Percentiles rank a stretch among this genome's conserved stretches.
Evolutionary conservation across 2,113 vertebrate genomes (phyloP).

Genomic region (Pao palembangensis): DNA sequence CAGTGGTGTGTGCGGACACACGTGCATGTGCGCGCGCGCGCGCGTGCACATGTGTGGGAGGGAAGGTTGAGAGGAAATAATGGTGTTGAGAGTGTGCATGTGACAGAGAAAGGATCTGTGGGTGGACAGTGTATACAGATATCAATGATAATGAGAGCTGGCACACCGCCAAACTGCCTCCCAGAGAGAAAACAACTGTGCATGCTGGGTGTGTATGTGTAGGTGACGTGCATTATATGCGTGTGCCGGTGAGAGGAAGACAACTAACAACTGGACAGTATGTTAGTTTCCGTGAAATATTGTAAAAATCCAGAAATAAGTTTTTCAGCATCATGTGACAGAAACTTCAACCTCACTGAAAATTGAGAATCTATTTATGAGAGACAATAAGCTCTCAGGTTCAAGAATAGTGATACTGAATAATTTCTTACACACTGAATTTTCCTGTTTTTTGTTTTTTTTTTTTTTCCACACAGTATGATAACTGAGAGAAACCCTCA

Average conservation of each 20-base stretch:
- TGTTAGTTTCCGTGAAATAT: slow-evolving; percentile 1
- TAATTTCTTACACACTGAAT: too few relatives aligned
- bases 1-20: slow-evolving; percentile 17
- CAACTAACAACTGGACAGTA: background rate
- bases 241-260: slow-evolving; percentile 11
- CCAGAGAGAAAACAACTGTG: slow-evolving; percentile 65
- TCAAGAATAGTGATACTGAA: too few relatives aligned
- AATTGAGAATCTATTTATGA: too few relatives aligned
- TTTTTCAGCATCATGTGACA: background rate
- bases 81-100: slow-evolving; percentile 42
- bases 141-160: slow-evolving; percentile 73
- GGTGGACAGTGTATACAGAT: slow-evolving; percentile 58
- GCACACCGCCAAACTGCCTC: slow-evolving; percentile 65
- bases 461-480: too few relatives aligned
- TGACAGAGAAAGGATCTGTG: slow-evolving; percentile 36
- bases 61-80: slow-evolving; percentile 5
- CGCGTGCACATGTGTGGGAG: slow-evolving; percentile 6
- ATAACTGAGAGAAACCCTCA: too few relatives aligned
- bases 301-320: background rate
- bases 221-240: slow-evolving; percentile 16
- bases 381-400: too few relatives aligned
- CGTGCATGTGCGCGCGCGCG: slow-evolving; percentile 17
- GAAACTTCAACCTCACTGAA: too few relatives aligned
- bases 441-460: too few relatives aligned
- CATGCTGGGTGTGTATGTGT: slow-evolving; percentile 30